phyloP scores from a whole-genome alignment of 64 coral and sea anemone genomes.

The Montipora efflorescens region DNA sequence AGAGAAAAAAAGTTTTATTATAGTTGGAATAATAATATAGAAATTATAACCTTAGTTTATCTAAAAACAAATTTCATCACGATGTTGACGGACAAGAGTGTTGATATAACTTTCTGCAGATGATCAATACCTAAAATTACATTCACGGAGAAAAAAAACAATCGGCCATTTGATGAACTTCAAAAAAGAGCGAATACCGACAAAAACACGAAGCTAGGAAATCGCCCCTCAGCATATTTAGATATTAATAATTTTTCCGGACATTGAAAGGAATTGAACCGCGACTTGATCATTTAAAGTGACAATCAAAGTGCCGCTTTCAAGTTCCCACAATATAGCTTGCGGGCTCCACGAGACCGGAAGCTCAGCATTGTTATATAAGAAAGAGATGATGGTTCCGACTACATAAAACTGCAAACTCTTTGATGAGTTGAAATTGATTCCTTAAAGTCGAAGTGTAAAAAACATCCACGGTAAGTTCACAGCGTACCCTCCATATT shows the following conservation, averaged over 20 bases:
- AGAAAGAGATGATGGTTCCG: not conserved
- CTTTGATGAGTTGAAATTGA: not conserved
- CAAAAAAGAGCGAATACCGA: constrained; percentile 17
- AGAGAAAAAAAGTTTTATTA: no score
- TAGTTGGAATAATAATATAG: no score
- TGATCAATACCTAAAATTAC: not conserved
- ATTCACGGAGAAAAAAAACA: not conserved
- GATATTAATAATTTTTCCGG: constrained; percentile 14
- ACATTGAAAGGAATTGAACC: not conserved
- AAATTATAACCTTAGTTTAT: no score
- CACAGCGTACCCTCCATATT: no score
- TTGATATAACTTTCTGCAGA: constrained; percentile 14
- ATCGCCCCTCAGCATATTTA: not conserved
- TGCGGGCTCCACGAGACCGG: constrained; percentile 21
- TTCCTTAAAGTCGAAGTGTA: not conserved
- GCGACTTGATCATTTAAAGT: constrained; percentile 3
- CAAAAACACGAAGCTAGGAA: constrained; percentile 13
- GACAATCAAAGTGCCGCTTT: constrained; percentile 18
- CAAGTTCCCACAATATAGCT: not conserved
- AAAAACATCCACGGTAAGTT: not conserved
- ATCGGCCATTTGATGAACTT: not conserved
- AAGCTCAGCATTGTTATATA: constrained; percentile 26
- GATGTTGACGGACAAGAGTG: not conserved
- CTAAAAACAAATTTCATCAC: no score
- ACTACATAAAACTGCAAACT: not conserved